Evolutionary conservation across 2,113 vertebrate genomes (phyloP).

Genomic region (Scomber colias): DNA sequence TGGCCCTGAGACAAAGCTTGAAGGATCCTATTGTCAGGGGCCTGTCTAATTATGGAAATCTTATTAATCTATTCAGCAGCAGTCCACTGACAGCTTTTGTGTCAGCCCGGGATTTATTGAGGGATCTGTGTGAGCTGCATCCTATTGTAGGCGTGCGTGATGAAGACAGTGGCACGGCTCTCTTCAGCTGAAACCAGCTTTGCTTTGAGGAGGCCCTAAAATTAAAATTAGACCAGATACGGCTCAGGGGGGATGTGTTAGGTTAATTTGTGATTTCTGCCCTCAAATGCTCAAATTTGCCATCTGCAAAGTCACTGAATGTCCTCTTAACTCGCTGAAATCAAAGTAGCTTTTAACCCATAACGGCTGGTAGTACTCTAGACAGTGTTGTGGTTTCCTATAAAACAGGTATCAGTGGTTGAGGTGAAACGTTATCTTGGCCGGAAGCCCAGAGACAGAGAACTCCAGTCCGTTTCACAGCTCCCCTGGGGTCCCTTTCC

Average conservation of each 20-base stretch:
- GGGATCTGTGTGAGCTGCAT: conserved; percentile 81
- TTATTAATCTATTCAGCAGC: conserved; percentile 96
- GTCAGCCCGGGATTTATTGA: conserved; percentile 84
- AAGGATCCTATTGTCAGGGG: conserved; percentile 93
- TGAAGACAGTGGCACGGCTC: conserved; percentile 71
- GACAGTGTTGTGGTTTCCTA: conserved; percentile 70
- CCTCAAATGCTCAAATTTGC: conserved; percentile 25
- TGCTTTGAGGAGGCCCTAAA: conserved; percentile 55
- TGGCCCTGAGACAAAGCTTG: conserved; percentile 90
- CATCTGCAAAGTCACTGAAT: conserved; percentile 40
- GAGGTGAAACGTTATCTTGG: conserved; percentile 82
- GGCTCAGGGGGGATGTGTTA: conserved; percentile 34
- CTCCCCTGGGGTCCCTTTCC: conserved; percentile 78
- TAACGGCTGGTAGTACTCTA: conserved; percentile 44
- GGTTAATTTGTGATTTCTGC: conserved; percentile 34
- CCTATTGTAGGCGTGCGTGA: conserved; percentile 72
- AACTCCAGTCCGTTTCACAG: conserved; percentile 77
- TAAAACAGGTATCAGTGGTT: conserved; percentile 70
- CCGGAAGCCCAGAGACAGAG: conserved; percentile 74
- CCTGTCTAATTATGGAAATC: conserved; percentile 97
- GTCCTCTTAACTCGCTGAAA: conserved; percentile 53
- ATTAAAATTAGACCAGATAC: conserved; percentile 60
- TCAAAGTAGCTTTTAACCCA: conserved; percentile 37
- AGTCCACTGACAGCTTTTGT: conserved; percentile 85
- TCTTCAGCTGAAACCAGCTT: conserved; percentile 51